Evolutionary conservation across 2,888 invertebrate species (phyloP).

Genomic region (Pseudococcus viburni): DNA sequence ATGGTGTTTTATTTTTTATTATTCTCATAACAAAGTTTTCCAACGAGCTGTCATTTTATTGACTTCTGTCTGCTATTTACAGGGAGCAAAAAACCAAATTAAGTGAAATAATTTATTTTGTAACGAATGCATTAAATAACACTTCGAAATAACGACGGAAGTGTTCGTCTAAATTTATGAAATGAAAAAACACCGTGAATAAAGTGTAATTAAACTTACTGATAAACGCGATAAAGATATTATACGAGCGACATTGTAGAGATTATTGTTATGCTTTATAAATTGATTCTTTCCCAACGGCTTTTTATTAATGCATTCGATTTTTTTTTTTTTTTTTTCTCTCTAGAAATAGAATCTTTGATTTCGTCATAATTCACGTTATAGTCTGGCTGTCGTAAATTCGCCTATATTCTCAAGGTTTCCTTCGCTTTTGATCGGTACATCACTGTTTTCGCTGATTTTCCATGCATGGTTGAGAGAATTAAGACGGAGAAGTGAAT

Average conservation of each 20-base stretch:
- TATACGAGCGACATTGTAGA: neutral
- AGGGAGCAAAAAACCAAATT: neutral
- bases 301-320: neutral
- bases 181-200: neutral
- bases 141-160: neutral
- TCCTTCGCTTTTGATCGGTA: neutral
- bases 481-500: too few relatives aligned
- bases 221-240: neutral
- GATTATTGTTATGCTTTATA: neutral
- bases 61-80: too few relatives aligned
- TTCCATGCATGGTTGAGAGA: too few relatives aligned
- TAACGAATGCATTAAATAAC: conserved; percentile 1
- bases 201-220: conserved; percentile 14
- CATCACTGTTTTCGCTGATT: too few relatives aligned
- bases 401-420: neutral
- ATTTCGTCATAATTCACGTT: neutral
- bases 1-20: neutral
- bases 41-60: too few relatives aligned
- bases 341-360: neutral
- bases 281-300: neutral
- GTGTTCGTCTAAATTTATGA: neutral
- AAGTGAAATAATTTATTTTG: neutral
- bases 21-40: neutral
- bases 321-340: neutral
- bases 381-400: neutral